phyloP scores from a whole-genome alignment of 1,140 invertebrate genomes.

The Drosophila funebris region DNA sequence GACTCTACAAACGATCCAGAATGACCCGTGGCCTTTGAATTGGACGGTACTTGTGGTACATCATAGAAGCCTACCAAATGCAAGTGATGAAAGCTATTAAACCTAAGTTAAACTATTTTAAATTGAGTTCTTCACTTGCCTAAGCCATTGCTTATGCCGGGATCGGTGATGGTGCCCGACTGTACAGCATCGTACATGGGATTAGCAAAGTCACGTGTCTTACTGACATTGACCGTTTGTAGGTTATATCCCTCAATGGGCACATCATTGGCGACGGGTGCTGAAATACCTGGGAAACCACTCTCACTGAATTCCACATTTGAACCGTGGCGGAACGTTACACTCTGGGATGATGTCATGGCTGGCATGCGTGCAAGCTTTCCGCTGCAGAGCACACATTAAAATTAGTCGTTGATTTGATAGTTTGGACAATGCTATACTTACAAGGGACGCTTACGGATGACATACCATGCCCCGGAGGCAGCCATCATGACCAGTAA shows the following conservation, averaged over 20 bases:
- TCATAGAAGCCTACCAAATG: slow-evolving; percentile 88
- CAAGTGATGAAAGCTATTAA: background rate
- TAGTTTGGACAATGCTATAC: slow-evolving; percentile 71
- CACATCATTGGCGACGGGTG: slow-evolving; percentile 57
- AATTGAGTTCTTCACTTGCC: slow-evolving; percentile 60
- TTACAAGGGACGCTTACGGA: slow-evolving; percentile 94
- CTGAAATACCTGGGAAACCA: slow-evolving; percentile 84
- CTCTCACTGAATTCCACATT: slow-evolving; percentile 95
- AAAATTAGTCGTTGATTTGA: background rate
- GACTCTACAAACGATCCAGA: slow-evolving; percentile 85
- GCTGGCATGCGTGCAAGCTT: slow-evolving; percentile 90
- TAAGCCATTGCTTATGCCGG: slow-evolving; percentile 86
- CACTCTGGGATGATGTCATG: slow-evolving; percentile 93
- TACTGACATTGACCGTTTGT: slow-evolving; percentile 89
- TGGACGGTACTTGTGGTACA: slow-evolving; percentile 89
- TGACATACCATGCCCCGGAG: slow-evolving; percentile 90
- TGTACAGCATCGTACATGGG: slow-evolving; percentile 96
- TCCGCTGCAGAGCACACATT: slow-evolving; percentile 86
- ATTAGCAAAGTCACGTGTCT: slow-evolving; percentile 96
- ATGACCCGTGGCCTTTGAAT: slow-evolving; percentile 85
- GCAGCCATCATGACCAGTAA: slow-evolving; percentile 89
- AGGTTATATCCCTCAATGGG: slow-evolving; percentile 84
- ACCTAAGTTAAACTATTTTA: background rate
- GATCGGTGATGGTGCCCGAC: slow-evolving; percentile 83
- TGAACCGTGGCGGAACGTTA: slow-evolving; percentile 97